Base-by-base conservation (phyloP, 2,113 vertebrate genomes). In the Hystrix cristata region DNA sequence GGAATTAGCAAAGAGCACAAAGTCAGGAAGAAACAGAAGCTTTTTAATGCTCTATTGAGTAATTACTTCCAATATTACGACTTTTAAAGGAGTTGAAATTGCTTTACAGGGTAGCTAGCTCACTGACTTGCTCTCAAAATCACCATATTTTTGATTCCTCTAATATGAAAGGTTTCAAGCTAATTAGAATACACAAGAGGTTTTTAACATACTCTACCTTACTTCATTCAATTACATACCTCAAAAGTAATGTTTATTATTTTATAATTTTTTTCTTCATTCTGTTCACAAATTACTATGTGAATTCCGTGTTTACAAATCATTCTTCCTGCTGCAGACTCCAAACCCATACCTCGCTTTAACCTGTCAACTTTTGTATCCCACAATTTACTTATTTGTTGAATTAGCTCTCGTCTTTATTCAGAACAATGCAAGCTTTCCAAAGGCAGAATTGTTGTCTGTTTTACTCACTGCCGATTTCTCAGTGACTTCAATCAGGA, bases 1-100 rank as follows among this genome's bases (percentile, higher is more conserved):
- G 15, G 18, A 94, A 83, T 91, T 95, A 86, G 51, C 87, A 46
- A 69, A 29, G 15, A 95, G 1, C 31, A 85, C 29, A 94, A 94
- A 94, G 23, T 89, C 67, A 96, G 31, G 5, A 19, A 72, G 23
- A 89, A 65, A 59, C 14, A 76, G 72, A 89, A 95, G 46, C n/a
- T 62, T 3, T 76, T 69, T 82, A 81, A 74, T 59, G 43, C 16
- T 0, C 9, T 57, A 0, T 84, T 87, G 29, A 90, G 46, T 92
- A 88, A 87, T 81, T 11, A 11, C 5, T 87, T 93, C 62, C 89
- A 94, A 62, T 38, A 51, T 19, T 65, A 74, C 65, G 4, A 59
- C 31, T 69, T 34, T 86, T 43, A 74, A 19, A 76, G 71, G 59
- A 81, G 7, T 76, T 29, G 9, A 87, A 83, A 94, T 85, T 90